phyloP scores from a whole-genome alignment of 2,113 vertebrate genomes.

The Dasyprocta punctata region DNA sequence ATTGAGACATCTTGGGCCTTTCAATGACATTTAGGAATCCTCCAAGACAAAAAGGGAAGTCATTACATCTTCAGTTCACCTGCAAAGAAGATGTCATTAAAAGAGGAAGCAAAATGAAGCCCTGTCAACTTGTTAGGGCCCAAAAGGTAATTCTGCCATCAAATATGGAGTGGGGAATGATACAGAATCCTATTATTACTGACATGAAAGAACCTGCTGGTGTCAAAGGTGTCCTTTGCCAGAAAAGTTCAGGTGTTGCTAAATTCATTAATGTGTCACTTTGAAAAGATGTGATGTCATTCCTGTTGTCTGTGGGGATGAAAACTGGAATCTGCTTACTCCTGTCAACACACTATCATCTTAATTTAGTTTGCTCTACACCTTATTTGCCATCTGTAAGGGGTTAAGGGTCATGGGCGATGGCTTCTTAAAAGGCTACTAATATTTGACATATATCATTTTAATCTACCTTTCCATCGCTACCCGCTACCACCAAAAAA shows the following conservation, averaged over 20 bases:
- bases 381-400: slow-evolving; percentile 89
- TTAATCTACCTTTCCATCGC: slow-evolving; percentile 77
- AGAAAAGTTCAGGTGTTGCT: slow-evolving; percentile 96
- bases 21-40: slow-evolving; percentile 87
- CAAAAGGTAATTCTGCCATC: slow-evolving; percentile 92
- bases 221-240: slow-evolving; percentile 91
- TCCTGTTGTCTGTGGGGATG: slow-evolving; percentile 91
- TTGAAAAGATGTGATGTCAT: slow-evolving; percentile 91
- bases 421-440: slow-evolving; percentile 89
- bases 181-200: slow-evolving; percentile 93
- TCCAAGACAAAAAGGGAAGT: slow-evolving; percentile 85
- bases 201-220: slow-evolving; percentile 89
- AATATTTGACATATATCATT: slow-evolving; percentile 91
- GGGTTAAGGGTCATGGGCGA: slow-evolving; percentile 86
- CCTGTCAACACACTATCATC: slow-evolving; percentile 94
- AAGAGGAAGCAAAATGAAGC: slow-evolving; percentile 94
- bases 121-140: slow-evolving; percentile 94
- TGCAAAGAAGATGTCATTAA: slow-evolving; percentile 91
- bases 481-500: not conserved
- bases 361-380: slow-evolving; percentile 92
- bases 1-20: slow-evolving; percentile 88
- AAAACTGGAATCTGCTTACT: slow-evolving; percentile 90
- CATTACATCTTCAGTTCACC: slow-evolving; percentile 91
- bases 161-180: slow-evolving; percentile 87
- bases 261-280: slow-evolving; percentile 97